phyloP scores from a whole-genome alignment of 2,888 invertebrate species.

The Agelastica alni region DNA sequence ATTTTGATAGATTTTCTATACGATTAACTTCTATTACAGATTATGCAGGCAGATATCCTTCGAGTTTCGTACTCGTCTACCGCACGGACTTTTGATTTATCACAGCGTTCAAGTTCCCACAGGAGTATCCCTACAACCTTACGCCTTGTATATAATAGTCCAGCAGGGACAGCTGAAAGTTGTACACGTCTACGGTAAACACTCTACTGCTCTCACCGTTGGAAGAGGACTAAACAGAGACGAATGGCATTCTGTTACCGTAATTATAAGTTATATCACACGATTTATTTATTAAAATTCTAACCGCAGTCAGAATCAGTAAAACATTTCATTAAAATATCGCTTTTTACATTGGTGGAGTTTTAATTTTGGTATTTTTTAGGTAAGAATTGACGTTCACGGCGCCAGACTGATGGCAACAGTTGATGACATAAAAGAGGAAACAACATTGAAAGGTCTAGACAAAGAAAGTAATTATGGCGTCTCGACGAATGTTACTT shows the following conservation, averaged over 20 bases:
- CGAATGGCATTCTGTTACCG: conserved; percentile 88
- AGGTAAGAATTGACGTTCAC: conserved; percentile 83
- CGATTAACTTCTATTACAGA: conserved; percentile 63
- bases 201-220: conserved; percentile 81
- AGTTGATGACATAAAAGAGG: conserved; percentile 82
- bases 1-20: too few relatives aligned
- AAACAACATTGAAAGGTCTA: conserved; percentile 81
- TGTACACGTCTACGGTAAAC: conserved; percentile 88
- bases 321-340: not conserved
- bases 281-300: not conserved
- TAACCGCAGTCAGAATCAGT: not conserved
- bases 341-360: not conserved
- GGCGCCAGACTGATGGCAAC: conserved; percentile 81
- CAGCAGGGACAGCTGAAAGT: conserved; percentile 91
- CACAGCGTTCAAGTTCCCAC: conserved; percentile 89
- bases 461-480: conserved; percentile 85
- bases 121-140: conserved; percentile 78
- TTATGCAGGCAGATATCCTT: conserved; percentile 87
- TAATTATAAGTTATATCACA: conserved; percentile 47
- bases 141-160: conserved; percentile 88
- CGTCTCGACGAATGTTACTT: conserved; percentile 82
- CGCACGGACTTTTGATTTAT: conserved; percentile 86
- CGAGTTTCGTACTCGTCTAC: conserved; percentile 83
- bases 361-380: conserved; percentile 33
- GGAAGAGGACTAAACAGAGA: conserved; percentile 87